Conservation (phyloP, 2,113 vertebrate species). For the Microcebus tavaratra region DNA sequence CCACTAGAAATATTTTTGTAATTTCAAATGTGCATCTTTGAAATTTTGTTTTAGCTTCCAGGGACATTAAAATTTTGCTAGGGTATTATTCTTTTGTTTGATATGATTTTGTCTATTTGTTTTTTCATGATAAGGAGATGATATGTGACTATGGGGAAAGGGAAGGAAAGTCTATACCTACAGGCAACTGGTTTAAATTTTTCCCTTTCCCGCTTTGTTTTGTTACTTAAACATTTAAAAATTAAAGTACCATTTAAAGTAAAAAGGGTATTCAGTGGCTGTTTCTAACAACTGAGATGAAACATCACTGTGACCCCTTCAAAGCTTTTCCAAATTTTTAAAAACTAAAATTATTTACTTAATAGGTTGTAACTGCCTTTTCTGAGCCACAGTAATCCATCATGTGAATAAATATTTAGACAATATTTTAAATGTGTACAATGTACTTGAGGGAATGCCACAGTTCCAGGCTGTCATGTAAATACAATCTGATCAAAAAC, state of each 20-base stretch:
- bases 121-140: not conserved
- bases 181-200: not conserved
- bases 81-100: not conserved
- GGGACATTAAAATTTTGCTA: not conserved
- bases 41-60: not conserved
- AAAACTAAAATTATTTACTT: constrained; percentile 81
- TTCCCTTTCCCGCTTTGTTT: not conserved
- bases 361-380: constrained; percentile 74
- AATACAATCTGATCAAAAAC: constrained; percentile 84
- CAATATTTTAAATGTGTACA: constrained; percentile 83
- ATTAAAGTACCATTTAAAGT: constrained; percentile 48
- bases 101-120: not conserved
- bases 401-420: constrained; percentile 86
- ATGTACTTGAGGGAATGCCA: constrained; percentile 83
- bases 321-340: constrained; percentile 70
- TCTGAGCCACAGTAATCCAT: constrained; percentile 77
- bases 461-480: constrained; percentile 79
- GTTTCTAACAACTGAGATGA: constrained; percentile 64
- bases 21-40: not conserved
- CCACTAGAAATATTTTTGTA: not conserved
- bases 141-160: not conserved
- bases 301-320: constrained; percentile 59
- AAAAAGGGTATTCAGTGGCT: constrained; percentile 48
- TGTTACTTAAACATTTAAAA: constrained; percentile 28
- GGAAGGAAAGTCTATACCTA: not conserved